phyloP scores from a whole-genome alignment of 2,888 invertebrate species.

The Pristionchus entomophagus region DNA sequence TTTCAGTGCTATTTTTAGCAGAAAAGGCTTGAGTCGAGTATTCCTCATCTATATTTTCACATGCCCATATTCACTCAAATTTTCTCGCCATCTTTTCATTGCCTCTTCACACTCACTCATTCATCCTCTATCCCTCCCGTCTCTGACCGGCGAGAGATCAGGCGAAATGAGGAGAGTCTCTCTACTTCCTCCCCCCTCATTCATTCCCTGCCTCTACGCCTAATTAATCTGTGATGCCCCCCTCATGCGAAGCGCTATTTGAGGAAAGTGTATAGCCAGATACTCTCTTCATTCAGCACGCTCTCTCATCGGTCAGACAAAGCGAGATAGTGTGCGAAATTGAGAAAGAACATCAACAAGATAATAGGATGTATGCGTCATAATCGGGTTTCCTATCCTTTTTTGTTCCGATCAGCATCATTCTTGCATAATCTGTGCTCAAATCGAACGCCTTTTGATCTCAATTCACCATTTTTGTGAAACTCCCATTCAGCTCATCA shows the following conservation, averaged over 20 bases:
- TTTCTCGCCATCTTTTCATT: background rate
- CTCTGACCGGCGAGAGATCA: background rate
- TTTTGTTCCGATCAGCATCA: no score
- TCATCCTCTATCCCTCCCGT: background rate
- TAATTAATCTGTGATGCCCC: background rate
- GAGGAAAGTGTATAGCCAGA: background rate
- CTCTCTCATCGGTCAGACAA: background rate
- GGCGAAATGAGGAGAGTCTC: background rate
- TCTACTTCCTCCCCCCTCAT: background rate
- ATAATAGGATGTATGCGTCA: no score
- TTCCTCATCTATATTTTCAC: background rate
- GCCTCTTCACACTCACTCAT: background rate
- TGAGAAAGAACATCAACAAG: background rate
- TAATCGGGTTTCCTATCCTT: no score
- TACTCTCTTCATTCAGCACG: background rate
- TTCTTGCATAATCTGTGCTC: no score
- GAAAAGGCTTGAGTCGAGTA: background rate
- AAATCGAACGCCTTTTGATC: no score
- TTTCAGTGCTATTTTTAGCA: background rate
- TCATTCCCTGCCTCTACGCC: conserved; percentile 11
- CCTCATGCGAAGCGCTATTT: background rate
- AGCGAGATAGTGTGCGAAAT: background rate
- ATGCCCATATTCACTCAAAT: background rate
- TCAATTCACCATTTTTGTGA: no score
- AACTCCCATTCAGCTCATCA: no score